These are phyloP conservation scores for Delichon dasypus DNA, from an alignment of 2,797 vertebrate genomes.

Conservation along the genomic window DNA sequence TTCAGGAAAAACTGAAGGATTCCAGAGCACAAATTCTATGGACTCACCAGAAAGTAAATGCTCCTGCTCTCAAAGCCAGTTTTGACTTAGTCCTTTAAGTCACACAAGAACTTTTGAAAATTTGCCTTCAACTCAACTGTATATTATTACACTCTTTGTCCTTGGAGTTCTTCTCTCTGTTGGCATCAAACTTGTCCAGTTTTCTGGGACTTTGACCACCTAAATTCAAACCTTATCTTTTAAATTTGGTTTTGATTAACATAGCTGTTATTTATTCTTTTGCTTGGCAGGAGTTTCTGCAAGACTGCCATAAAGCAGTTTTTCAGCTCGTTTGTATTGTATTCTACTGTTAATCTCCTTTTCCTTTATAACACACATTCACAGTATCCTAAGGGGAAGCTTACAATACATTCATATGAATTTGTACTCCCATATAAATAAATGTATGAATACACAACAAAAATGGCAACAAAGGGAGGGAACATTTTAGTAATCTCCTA, in stretches of 20 bases:
- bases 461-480: neutral
- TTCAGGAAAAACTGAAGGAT: neutral
- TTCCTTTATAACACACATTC: neutral
- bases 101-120: neutral
- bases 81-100: neutral
- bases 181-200: neutral
- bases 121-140: neutral
- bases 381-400: conserved; percentile 4
- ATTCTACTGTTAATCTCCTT: neutral
- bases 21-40: neutral
- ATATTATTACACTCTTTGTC: neutral
- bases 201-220: conserved; percentile 40
- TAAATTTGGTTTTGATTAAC: conserved; percentile 53
- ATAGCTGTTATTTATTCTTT: conserved; percentile 26
- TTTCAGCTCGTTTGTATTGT: neutral
- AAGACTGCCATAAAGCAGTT: neutral
- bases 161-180: neutral
- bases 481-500: neutral
- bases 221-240: conserved; percentile 40
- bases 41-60: neutral
- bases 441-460: neutral
- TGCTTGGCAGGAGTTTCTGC: conserved; percentile 21
- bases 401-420: neutral
- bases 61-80: neutral
- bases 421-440: neutral